Conservation (phyloP, 2,113 vertebrate genomes). For the Aythya baeri region DNA sequence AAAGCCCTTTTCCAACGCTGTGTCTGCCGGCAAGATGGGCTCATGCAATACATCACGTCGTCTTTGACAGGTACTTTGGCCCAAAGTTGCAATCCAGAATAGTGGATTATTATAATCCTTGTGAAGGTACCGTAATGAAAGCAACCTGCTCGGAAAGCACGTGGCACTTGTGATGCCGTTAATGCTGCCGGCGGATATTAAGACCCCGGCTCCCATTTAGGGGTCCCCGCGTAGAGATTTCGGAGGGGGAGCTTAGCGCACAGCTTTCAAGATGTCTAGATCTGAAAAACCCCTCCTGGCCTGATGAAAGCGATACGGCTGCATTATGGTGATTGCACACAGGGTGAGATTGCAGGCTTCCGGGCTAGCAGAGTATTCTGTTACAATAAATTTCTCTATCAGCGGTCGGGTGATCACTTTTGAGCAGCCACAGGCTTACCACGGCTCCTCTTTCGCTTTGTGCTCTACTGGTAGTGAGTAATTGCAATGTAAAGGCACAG, state of each 20-base stretch:
- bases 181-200: background rate
- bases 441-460: fast-evolving
- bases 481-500: background rate
- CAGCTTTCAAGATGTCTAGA: background rate
- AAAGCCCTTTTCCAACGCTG: background rate
- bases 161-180: fast-evolving
- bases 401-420: fast-evolving
- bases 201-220: background rate
- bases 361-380: background rate
- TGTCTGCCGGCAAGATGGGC: background rate
- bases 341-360: background rate
- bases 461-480: background rate
- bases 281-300: background rate
- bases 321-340: no score
- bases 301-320: background rate
- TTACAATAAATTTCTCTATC: fast-evolving
- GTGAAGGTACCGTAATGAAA: background rate
- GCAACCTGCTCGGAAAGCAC: background rate
- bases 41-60: fast-evolving
- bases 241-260: background rate
- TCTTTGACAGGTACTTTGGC: background rate
- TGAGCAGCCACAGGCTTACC: background rate
- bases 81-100: no score
- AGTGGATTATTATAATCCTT: background rate
- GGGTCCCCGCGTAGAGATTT: background rate